Base-by-base conservation (phyloP, 2,888 invertebrate genomes). In the Ochropacha duplaris region DNA sequence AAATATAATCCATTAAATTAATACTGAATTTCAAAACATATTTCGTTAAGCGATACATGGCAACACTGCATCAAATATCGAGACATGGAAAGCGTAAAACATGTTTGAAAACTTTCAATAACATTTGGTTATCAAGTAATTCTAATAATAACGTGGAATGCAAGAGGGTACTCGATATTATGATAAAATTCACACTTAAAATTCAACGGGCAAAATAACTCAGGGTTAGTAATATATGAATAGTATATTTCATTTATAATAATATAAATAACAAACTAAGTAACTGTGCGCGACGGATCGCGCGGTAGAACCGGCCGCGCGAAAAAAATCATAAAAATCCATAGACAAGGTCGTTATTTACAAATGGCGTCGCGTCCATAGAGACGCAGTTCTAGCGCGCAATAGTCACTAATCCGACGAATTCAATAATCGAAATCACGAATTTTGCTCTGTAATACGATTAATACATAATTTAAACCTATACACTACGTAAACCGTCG, bases 141-240 rank as follows among this genome's bases (percentile, higher is more conserved):
- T 81, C 81, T 87, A 85, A 84, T 78, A 78, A 73, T 77, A 86
- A 82, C 78, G 84, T 90, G 91, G 92, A 92, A 92, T 92, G 91
- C 91, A 90, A 86, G 81, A 84, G 86, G 87, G 77, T 79, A 75
- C 76, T 76, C 76, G 71, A 78, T 70, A 71, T 70, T 62, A 67
- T 72, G 78, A 77, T 71, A 72, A 64, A 71, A 81, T 74, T 78
- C 80, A 78, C 75, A 78, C 79, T 19, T 44, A 74, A 75, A 78
- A 74, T 68, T 77, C 72, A 76, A 70, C 73, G 77, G 80, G 71
- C 74, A 76, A 82, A 79, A 83, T 74, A 82, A 79, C 78, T 74
- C 72, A 80, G 78, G 76, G 75, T 78, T 81, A 79, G 73, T 75
- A 74, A 39, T 72, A 69, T 65, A 86, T 85, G 87, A 85, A 86